Evolutionary conservation across 2,888 invertebrate species (phyloP), one percentile per base, ranked within the genome.

Genomic region (Pristionchus entomophagus): DNA sequence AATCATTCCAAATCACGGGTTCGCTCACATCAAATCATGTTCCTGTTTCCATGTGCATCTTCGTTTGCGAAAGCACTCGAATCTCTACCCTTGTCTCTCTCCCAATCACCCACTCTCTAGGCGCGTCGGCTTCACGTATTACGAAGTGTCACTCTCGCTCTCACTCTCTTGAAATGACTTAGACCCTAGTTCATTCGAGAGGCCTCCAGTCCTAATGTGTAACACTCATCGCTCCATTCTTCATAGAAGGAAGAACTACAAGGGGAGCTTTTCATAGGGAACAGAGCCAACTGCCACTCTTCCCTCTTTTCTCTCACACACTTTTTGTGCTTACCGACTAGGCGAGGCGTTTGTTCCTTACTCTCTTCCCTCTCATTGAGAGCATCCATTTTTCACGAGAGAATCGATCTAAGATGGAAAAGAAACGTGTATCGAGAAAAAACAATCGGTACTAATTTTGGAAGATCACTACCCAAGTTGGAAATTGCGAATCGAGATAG

Each of bases 11-110:
- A n/a, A 29, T 73, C 41, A 8, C 69, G 29, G 41, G 49, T 41
- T 10, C 19, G 77, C 45, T 45, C n/a, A 45, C 41, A 49, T 77
- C 26, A 45, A 35, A 80, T 51, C 51, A 32, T n/a, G n/a, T 80
- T 80, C 78, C 35, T 82, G 82, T 82, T 45, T 82, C 82, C 82
- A 82, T 82, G 82, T 22, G 59, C 38, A 45, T 38, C 82, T 82
- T 82, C 82, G 82, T 82, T 82, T 82, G 59, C 82, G n/a, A 59
- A 84, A 69, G 69, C 84, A 65, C 84, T 69, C 17, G 65, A 84
- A 56, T 84, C 84, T 17, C 32, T 59, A 26, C 45, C 41, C 32
- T 45, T 73, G 38, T 59, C 59, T 81, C 81, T 82, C 59, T 84
- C 51, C 59, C 22, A 41, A 29, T 84, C 35, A 19, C 35, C 84